Evolutionary conservation across 2,113 vertebrate species (phyloP).

Genomic region (Morone chrysops): DNA sequence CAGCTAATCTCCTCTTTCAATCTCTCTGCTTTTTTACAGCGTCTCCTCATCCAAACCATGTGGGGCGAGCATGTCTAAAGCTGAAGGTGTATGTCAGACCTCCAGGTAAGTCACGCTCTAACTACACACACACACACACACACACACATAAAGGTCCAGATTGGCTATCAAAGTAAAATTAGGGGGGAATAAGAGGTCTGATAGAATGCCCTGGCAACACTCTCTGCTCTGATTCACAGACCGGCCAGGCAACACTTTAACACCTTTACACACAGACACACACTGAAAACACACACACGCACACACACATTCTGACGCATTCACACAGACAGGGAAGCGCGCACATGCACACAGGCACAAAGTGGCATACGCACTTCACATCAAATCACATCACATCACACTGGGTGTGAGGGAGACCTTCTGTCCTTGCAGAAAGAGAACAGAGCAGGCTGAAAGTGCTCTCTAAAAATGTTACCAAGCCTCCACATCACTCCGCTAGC

Average conservation of each 20-base stretch:
- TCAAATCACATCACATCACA: conserved; percentile 75
- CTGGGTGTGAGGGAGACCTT: conserved; percentile 75
- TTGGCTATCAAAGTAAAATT: conserved; percentile 79
- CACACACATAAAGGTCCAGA: conserved; percentile 61
- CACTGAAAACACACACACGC: conserved; percentile 4
- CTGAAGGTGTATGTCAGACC: conserved; percentile 94
- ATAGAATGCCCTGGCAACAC: conserved; percentile 72
- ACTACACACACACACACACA: conserved; percentile 56
- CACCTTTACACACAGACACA: conserved; percentile 61
- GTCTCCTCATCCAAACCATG: conserved; percentile 89
- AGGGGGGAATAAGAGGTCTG: conserved; percentile 72
- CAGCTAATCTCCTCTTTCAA: conserved; percentile 56
- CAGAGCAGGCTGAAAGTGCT: conserved; percentile 62
- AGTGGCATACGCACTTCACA: conserved; percentile 73
- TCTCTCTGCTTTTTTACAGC: conserved; percentile 80
- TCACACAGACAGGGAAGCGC: background rate
- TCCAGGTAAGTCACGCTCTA: conserved; percentile 84
- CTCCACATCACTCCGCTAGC: conserved; percentile 22
- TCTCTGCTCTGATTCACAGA: conserved; percentile 78
- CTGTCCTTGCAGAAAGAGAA: conserved; percentile 75
- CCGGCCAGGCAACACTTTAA: conserved; percentile 73
- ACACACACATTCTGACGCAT: conserved; percentile 25
- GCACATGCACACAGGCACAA: conserved; percentile 38
- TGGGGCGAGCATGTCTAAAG: conserved; percentile 92
- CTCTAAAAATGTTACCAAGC: conserved; percentile 54